Evolutionary conservation across 2,113 vertebrate species (phyloP).

Genomic region (Oenanthe melanoleuca): DNA sequence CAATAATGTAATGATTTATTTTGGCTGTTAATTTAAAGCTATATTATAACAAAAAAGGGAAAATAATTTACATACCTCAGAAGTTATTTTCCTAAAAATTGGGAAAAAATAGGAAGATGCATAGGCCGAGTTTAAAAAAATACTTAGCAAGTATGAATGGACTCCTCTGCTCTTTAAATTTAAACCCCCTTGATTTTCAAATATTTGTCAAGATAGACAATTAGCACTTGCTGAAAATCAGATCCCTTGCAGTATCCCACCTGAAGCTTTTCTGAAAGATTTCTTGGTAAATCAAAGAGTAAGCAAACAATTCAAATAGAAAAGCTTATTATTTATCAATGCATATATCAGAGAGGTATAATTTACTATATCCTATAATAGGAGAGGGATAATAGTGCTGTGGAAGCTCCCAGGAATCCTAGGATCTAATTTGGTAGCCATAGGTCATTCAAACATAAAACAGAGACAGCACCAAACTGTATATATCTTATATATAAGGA

Average conservation of each 20-base stretch:
- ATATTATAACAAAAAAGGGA: not conserved
- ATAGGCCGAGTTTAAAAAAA: not conserved
- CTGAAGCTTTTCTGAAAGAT: not conserved
- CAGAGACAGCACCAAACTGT: not conserved
- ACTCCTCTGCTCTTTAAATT: not conserved
- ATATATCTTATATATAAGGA: not conserved
- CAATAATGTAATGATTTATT: conserved; percentile 30
- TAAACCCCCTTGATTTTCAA: not conserved
- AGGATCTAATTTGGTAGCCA: not conserved
- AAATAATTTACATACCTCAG: not conserved
- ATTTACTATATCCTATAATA: not conserved
- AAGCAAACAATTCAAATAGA: not conserved
- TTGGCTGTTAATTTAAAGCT: conserved; percentile 15
- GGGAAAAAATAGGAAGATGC: not conserved
- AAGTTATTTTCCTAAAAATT: not conserved
- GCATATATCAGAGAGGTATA: not conserved
- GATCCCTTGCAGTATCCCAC: not conserved
- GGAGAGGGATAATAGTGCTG: not conserved
- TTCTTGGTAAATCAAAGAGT: not conserved
- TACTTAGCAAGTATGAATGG: not conserved
- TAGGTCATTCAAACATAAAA: not conserved
- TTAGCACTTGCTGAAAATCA: not conserved
- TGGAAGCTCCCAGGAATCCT: not conserved
- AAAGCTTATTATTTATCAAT: not conserved
- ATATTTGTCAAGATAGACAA: not conserved